Evolutionary conservation across 2,888 invertebrate genomes (phyloP).

Genomic region (Blastobasis adustella): DNA sequence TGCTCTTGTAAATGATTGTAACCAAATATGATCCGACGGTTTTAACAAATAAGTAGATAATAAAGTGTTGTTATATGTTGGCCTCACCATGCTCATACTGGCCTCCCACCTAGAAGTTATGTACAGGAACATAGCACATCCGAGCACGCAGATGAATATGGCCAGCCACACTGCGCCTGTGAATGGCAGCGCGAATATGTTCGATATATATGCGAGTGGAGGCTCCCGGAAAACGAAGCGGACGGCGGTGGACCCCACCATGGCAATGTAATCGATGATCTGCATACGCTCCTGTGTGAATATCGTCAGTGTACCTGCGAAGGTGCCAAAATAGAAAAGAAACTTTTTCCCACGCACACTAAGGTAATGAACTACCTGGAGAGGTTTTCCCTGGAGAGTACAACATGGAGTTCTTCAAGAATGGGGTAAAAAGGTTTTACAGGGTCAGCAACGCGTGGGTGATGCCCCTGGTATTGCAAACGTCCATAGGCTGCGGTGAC

Average conservation of each 20-base stretch:
- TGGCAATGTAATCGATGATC: conserved; percentile 70
- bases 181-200: conserved; percentile 80
- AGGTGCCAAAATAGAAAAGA: not conserved
- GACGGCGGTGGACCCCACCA: conserved; percentile 68
- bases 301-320: conserved; percentile 51
- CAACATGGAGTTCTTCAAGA: no score
- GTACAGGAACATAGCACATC: conserved; percentile 59
- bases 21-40: no score
- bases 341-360: no score
- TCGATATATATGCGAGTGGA: conserved; percentile 77
- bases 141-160: conserved; percentile 61
- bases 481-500: no score
- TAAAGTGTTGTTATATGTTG: no score
- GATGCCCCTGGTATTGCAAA: no score
- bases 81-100: conserved; percentile 48
- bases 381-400: no score
- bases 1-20: no score
- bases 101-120: conserved; percentile 67
- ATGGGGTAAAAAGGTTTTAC: no score
- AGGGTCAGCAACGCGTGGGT: no score
- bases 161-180: conserved; percentile 77
- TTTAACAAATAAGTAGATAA: no score
- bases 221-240: conserved; percentile 80
- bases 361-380: no score
- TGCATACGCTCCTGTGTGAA: conserved; percentile 58